Percentiles rank a stretch among this genome's conserved stretches.
Evolutionary conservation across 1,140 invertebrate genomes (phyloP).

Genomic region (Platyscapa corneri): DNA sequence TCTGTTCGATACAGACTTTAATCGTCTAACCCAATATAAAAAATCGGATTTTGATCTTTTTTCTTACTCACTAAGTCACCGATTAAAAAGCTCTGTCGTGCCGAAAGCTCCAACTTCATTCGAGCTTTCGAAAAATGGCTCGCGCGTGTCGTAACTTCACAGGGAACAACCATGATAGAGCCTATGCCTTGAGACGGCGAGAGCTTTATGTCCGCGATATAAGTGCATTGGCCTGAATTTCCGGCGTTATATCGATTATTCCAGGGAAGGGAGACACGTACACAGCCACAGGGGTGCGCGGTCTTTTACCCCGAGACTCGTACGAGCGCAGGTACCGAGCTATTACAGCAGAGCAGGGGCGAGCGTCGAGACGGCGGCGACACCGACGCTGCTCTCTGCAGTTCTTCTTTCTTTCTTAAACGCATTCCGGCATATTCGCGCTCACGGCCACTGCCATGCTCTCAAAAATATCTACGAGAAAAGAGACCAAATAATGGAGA

Average conservation of each 20-base stretch:
- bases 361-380: conserved; percentile 1
- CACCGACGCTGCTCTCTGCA: not conserved
- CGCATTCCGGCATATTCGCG: not conserved
- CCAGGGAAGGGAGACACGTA: not conserved
- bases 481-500: conserved; percentile 67
- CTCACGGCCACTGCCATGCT: not conserved
- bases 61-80: too few relatives aligned
- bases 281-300: not conserved
- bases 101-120: too few relatives aligned
- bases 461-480: not conserved
- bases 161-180: not conserved
- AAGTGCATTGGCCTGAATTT: conserved; percentile 49
- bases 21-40: too few relatives aligned
- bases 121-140: too few relatives aligned
- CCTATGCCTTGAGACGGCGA: not conserved
- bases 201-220: not conserved
- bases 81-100: too few relatives aligned
- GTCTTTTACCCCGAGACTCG: conserved; percentile 6
- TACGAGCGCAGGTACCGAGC: not conserved
- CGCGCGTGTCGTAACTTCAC: not conserved
- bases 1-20: too few relatives aligned
- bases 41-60: too few relatives aligned
- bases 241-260: conserved; percentile 33
- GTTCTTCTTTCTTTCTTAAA: too few relatives aligned
- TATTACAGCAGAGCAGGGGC: not conserved